These are phyloP conservation scores for Carposina sasakii DNA, from an alignment of 1,140 invertebrate species.

Conservation along the genomic window DNA sequence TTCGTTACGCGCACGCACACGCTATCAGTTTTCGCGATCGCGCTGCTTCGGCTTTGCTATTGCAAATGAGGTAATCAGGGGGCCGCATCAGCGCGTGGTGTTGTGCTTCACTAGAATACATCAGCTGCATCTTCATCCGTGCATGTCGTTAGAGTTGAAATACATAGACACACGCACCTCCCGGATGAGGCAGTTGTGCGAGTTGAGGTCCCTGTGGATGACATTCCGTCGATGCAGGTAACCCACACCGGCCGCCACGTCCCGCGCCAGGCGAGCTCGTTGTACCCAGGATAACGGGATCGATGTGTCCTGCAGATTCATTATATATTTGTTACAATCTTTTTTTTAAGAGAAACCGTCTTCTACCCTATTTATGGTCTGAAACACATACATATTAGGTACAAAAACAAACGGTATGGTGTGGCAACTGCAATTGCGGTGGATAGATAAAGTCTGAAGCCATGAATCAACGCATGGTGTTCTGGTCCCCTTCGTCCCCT, in stretches of 20 bases:
- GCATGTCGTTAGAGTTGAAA: too few species aligned
- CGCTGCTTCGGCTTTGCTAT: too few species aligned
- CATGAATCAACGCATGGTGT: too few species aligned
- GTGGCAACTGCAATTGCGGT: too few species aligned
- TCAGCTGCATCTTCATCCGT: too few species aligned
- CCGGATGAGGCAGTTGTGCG: constrained; percentile 95
- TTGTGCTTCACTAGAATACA: too few species aligned
- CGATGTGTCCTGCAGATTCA: constrained; percentile 67
- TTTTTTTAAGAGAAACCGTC: neutral
- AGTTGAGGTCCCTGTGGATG: constrained; percentile 96
- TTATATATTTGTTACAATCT: neutral
- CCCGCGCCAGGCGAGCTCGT: constrained; percentile 88
- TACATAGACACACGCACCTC: constrained; percentile 72
- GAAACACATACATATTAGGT: neutral
- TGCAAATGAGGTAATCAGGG: too few species aligned
- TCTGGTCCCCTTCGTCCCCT: too few species aligned
- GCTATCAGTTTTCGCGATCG: too few species aligned
- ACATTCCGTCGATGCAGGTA: constrained; percentile 96
- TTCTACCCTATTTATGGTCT: neutral
- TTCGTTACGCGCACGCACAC: neutral
- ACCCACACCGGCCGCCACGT: constrained; percentile 93
- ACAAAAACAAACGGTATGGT: neutral
- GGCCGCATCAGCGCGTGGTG: too few species aligned
- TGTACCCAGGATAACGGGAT: constrained; percentile 86
- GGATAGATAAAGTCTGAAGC: too few species aligned